Evolutionary conservation across 2,888 invertebrate species (phyloP), one percentile per base, ranked within the genome.

Genomic region (Micoletzkya japonica): DNA sequence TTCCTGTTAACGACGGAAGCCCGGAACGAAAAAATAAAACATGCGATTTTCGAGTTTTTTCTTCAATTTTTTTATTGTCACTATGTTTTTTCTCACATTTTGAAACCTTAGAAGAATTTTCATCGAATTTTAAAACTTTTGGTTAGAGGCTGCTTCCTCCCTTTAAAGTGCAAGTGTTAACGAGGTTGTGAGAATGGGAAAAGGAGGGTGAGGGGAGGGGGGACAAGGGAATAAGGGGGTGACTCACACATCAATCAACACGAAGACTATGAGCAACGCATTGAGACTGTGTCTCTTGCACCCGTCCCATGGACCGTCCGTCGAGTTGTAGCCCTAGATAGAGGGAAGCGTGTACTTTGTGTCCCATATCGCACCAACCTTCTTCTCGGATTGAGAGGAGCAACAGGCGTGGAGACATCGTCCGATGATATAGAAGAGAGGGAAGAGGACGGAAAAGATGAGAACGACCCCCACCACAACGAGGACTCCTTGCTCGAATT

Each of bases 401-500:
- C 70, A 70, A n/a, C 70, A 70, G 54, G 70, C 57, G 60, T 54
- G 20, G 37, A 70, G 59, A 56, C 71, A 74, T 71, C 82, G 81
- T 75, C 79, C 80, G 64, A 83, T 60, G n/a, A 81, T 49, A 70
- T 83, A 84, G 32, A 77, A 44, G 17, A 84, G 32, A n/a, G 82
- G 76, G 70, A 82, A 84, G n/a, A 81, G 34, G 10, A 77, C 49
- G 44, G 81, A 74, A 60, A 80, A 52, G 4, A 75, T 67, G 30
- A 84, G 61, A 10, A 83, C 70, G 24, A 77, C 73, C 14, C 71
- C 75, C 20, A 73, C 71, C 20, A 81, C 36, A n/a, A 71, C 73
- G 30, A 84, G 61, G 80, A 80, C 81, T 75, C 81, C 78, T 70
- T 77, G 76, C 54, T 81, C 82, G 75, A 79, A 82, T 64, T 77